Evolutionary conservation across 1,140 invertebrate species (phyloP).

Genomic region (Drosophila subpulchrella): DNA sequence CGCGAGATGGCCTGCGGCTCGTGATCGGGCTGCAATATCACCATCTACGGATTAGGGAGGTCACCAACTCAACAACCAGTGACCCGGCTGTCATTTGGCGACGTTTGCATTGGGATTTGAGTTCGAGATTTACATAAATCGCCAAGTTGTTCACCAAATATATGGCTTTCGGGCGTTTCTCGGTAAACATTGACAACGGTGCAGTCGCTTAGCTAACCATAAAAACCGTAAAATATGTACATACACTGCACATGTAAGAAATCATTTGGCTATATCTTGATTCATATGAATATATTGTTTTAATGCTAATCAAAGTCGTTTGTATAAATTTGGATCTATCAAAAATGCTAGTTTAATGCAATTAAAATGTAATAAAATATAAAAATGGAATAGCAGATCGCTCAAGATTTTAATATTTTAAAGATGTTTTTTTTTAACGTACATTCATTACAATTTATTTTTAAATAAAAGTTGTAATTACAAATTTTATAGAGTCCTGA

Average conservation of each 20-base stretch:
- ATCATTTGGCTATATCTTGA: no score
- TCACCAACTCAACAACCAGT: conserved; percentile 43
- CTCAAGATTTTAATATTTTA: no score
- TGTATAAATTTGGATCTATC: no score
- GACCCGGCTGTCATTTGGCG: conserved; percentile 33
- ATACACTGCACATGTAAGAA: neutral
- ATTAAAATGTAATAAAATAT: no score
- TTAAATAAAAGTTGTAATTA: no score
- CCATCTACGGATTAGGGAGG: conserved; percentile 68
- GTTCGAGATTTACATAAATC: conserved; percentile 74
- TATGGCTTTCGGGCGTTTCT: conserved; percentile 54
- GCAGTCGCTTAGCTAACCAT: conserved; percentile 53
- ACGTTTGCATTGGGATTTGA: conserved; percentile 42
- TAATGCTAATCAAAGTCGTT: no score
- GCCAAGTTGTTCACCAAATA: conserved; percentile 35
- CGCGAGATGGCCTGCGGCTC: conserved; percentile 24
- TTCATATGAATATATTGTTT: neutral
- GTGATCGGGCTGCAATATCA: conserved; percentile 68
- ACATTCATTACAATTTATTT: no score
- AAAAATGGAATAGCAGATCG: no score
- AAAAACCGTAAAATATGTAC: conserved; percentile 48
- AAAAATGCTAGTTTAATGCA: no score
- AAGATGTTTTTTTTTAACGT: no score
- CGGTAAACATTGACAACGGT: conserved; percentile 66
- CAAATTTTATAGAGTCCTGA: no score